phyloP scores from a whole-genome alignment of 2,888 invertebrate genomes.

The Thecophora atra region DNA sequence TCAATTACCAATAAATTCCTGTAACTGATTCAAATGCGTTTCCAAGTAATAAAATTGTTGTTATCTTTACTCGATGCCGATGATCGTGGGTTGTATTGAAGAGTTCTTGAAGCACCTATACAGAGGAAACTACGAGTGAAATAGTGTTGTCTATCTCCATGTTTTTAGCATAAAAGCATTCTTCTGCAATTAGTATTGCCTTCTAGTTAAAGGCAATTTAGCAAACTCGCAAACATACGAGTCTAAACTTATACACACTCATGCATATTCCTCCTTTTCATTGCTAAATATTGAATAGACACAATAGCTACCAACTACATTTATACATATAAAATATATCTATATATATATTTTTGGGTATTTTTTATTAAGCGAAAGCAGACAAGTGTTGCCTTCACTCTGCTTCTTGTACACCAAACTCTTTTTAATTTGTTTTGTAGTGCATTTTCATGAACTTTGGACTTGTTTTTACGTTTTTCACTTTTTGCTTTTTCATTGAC shows the following conservation, averaged over 20 bases:
- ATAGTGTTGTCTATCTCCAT: too few species aligned
- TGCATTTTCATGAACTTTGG: background rate
- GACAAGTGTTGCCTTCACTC: background rate
- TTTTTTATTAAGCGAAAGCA: slow-evolving; percentile 21
- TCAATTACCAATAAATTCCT: slow-evolving; percentile 12
- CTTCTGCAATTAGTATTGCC: background rate
- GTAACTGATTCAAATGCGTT: background rate
- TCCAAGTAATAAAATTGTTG: background rate
- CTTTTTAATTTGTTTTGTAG: background rate
- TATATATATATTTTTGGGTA: background rate
- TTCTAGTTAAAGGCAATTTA: background rate
- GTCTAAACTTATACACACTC: background rate
- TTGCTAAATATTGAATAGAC: background rate
- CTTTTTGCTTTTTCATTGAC: background rate
- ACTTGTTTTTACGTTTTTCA: background rate
- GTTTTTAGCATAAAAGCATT: background rate
- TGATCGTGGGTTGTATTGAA: too few species aligned
- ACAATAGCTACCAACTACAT: slow-evolving; percentile 3
- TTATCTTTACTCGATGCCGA: background rate
- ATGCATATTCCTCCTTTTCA: background rate
- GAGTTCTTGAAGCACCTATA: too few species aligned
- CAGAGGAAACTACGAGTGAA: too few species aligned
- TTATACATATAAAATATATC: too few species aligned
- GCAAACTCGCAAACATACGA: background rate
- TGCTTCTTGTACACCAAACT: background rate